These are phyloP conservation scores for Leucoma salicis DNA, from an alignment of 2,888 invertebrate species.

Conservation along the genomic window DNA sequence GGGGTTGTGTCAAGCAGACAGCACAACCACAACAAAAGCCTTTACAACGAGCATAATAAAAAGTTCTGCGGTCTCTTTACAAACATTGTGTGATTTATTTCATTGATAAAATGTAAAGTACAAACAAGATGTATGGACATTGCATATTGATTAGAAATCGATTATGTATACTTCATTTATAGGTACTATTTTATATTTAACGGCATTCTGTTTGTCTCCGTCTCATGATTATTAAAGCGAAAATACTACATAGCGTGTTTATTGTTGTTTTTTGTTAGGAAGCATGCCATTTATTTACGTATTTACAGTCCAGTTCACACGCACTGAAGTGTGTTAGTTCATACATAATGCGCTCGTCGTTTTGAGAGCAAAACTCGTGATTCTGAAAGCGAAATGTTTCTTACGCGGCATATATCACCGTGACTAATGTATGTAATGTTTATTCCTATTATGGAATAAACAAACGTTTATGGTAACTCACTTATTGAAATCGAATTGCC, in stretches of 20 bases:
- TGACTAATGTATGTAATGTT: slow-evolving; percentile 35
- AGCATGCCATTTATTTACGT: slow-evolving; percentile 30
- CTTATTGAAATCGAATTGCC: slow-evolving; percentile 33
- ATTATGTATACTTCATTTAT: slow-evolving; percentile 18
- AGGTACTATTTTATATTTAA: neutral
- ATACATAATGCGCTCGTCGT: slow-evolving; percentile 38
- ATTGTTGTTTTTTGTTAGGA: neutral
- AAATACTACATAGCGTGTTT: no score
- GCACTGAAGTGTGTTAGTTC: slow-evolving; percentile 26
- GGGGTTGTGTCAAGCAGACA: slow-evolving; percentile 63
- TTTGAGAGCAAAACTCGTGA: slow-evolving; percentile 70
- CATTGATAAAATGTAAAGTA: slow-evolving; percentile 56
- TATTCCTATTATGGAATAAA: slow-evolving; percentile 36
- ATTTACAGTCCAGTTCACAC: slow-evolving; percentile 35
- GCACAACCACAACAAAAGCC: slow-evolving; percentile 60
- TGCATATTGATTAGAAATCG: slow-evolving; percentile 41
- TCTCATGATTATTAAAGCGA: neutral
- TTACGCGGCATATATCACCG: slow-evolving; percentile 38
- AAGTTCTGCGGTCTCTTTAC: slow-evolving; percentile 49
- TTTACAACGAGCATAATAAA: slow-evolving; percentile 58
- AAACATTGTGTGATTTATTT: slow-evolving; percentile 51
- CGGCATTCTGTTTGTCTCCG: neutral
- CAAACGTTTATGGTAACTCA: slow-evolving; percentile 30
- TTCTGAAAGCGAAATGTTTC: slow-evolving; percentile 67
- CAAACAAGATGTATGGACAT: slow-evolving; percentile 54